Percentiles rank a stretch among this genome's conserved stretches.
phyloP scores from a whole-genome alignment of 2,797 vertebrate genomes.

The Cyclopterus lumpus region DNA sequence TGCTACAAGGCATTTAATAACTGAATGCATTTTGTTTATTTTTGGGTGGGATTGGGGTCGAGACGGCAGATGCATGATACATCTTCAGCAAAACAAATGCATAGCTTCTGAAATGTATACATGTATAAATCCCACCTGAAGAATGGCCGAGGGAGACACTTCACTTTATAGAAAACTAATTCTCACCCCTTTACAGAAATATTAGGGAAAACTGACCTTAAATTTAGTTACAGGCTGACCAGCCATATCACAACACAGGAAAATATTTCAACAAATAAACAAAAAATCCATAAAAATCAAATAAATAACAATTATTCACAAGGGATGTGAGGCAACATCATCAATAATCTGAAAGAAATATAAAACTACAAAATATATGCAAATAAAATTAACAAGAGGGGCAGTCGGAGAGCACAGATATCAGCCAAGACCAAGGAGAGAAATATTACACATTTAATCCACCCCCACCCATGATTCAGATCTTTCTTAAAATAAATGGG shows the following conservation, averaged over 20 bases:
- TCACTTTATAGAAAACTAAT: neutral
- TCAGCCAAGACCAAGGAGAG: neutral
- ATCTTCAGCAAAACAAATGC: neutral
- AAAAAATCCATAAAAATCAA: neutral
- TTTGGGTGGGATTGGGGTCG: neutral
- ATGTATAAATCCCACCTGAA: neutral
- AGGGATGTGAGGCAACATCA: neutral
- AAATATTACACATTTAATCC: neutral
- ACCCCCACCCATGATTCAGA: neutral
- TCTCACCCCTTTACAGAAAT: too few relatives aligned
- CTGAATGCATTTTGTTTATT: neutral
- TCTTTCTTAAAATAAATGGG: neutral
- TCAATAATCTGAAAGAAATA: neutral
- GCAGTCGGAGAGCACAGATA: neutral
- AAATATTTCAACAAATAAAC: neutral
- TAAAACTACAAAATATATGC: neutral
- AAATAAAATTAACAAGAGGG: neutral
- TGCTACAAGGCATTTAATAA: neutral
- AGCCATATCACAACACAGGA: neutral
- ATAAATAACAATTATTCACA: neutral
- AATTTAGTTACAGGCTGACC: neutral
- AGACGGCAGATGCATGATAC: neutral
- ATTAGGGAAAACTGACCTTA: neutral
- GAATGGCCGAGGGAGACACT: too few relatives aligned
- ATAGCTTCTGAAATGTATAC: neutral